These are phyloP conservation scores for Channa argus DNA, from an alignment of 2,113 vertebrate species.

Conservation along the genomic window DNA sequence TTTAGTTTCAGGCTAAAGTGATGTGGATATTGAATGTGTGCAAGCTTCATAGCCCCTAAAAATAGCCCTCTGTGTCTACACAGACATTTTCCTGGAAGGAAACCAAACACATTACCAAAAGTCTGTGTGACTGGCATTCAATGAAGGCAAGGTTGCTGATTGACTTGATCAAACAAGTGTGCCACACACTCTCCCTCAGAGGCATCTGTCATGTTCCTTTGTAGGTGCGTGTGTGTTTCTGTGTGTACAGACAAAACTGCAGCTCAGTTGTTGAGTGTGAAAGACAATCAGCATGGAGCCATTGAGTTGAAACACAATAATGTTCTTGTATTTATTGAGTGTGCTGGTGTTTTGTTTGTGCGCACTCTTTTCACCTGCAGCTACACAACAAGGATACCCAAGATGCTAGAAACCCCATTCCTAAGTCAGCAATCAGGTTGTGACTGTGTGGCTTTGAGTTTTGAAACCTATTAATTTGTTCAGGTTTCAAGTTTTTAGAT, in stretches of 20 bases:
- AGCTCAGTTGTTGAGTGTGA: constrained; percentile 36
- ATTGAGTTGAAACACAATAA: constrained; percentile 57
- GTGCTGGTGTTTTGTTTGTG: constrained; percentile 2
- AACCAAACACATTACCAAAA: constrained; percentile 34
- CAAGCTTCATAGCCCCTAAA: constrained; percentile 24
- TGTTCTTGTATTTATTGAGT: constrained; percentile 24
- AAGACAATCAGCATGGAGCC: constrained; percentile 37
- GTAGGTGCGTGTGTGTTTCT: not conserved
- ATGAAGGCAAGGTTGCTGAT: constrained; percentile 8
- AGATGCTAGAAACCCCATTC: constrained; percentile 23
- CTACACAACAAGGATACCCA: constrained; percentile 63
- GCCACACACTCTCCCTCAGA: constrained; percentile 12
- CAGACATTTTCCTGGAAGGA: constrained; percentile 39
- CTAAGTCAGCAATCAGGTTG: constrained; percentile 4
- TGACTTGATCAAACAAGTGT: constrained; percentile 32
- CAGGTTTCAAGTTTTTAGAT: not conserved
- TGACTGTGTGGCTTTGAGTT: constrained; percentile 15
- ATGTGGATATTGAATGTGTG: constrained; percentile 24
- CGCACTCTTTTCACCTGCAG: constrained; percentile 50
- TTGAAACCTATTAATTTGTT: no score
- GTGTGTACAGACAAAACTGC: constrained; percentile 26
- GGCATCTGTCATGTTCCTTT: constrained; percentile 26
- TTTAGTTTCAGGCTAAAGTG: constrained; percentile 21
- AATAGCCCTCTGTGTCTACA: constrained; percentile 35
- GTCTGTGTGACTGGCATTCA: constrained; percentile 15